Evolutionary conservation across 2,888 invertebrate genomes (phyloP).

Genomic region (Drosophila tripunctata): DNA sequence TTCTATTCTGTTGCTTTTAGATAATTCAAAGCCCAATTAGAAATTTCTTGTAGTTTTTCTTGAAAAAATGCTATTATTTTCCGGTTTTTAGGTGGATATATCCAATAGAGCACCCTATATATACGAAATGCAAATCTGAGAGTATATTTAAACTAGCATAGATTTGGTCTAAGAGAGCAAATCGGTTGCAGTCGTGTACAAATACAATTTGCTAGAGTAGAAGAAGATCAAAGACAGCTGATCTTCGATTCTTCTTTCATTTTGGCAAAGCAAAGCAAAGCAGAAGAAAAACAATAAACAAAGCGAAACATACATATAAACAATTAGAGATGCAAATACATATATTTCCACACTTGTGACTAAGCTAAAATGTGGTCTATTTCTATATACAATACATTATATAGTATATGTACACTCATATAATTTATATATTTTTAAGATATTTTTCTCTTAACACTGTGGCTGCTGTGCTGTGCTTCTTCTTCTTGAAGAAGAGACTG

Average conservation of each 20-base stretch:
- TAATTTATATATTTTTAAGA: constrained; percentile 2
- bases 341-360: constrained; percentile 15
- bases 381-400: constrained; percentile 7
- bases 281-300: constrained; percentile 12
- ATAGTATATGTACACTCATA: neutral
- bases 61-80: too few species aligned
- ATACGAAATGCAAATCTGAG: too few species aligned
- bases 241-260: neutral
- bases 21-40: too few species aligned
- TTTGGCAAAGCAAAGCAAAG: neutral
- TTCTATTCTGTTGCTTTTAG: too few species aligned
- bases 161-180: too few species aligned
- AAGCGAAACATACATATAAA: constrained; percentile 3
- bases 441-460: constrained; percentile 33
- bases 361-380: constrained; percentile 25
- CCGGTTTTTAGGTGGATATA: too few species aligned
- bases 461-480: constrained; percentile 4
- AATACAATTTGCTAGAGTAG: too few species aligned
- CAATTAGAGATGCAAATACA: constrained; percentile 4
- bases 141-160: too few species aligned
- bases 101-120: too few species aligned
- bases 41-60: too few species aligned
- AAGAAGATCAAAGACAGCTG: neutral
- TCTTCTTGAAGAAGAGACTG: constrained; percentile 11
- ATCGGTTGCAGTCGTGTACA: too few species aligned